Base-by-base conservation (phyloP, 1,140 invertebrate genomes). In the Drosophila auraria region DNA sequence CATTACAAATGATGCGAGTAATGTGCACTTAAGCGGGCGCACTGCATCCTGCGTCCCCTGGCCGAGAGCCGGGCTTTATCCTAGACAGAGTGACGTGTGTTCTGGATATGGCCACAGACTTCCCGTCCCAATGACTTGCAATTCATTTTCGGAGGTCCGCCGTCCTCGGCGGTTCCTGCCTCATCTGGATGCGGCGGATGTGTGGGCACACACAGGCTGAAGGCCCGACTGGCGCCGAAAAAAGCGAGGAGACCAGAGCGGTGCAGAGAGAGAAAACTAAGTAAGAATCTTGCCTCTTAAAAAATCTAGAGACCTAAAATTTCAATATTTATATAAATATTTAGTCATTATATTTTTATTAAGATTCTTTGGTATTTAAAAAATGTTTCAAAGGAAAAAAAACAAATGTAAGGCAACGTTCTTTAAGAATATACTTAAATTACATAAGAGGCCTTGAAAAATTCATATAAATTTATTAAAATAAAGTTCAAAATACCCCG, bases 81-180 rank as follows among this genome's bases (percentile, higher is more conserved):
- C 86, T 90, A 90, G 86, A 90, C 86, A 90, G 86, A 90, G 87
- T 90, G 86, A 90, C 87, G 86, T 90, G 86, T 90, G 87, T 90
- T 79, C 87, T 90, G 86, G 86, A 90, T 90, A 90, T 80, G 86
- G 82, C 64, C 70, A 25, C 51, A 61, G 63, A 38, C 33, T 56
- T 7, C 75, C 64, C 61, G 63, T 56, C 69, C 64, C 78, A 83
- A 90, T 90, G 86, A 90, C 86, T 90, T 90, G 86, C 86, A 90
- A 90, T 90, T 90, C 86, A 90, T 90, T 90, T 90, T 91, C 86
- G 82, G 82, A 54, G 59, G 62, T 80, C 65, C 74, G 17, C 58
- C 74, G 17, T 42, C 40, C 73, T 56, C 54, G 27, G 42, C 44
- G 25, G 40, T 15, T 53, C 69, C 62, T 20, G 45, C 42, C 56